Evolutionary conservation across 2,888 invertebrate genomes (phyloP), one percentile per base, ranked within the genome.

Genomic region (Tanytarsus gracilentus): DNA sequence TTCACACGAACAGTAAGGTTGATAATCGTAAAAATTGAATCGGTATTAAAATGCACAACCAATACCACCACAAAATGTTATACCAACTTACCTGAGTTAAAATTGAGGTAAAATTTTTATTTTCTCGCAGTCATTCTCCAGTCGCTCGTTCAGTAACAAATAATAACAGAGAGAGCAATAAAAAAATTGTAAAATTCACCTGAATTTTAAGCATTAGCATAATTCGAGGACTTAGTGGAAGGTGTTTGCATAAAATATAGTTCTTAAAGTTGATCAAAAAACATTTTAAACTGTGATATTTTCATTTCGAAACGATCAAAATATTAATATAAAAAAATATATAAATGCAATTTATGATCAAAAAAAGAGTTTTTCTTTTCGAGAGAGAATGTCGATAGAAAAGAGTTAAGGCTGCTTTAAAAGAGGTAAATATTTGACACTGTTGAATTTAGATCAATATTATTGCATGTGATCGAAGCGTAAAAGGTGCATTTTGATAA

Each of bases 61-160:
- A 16, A n/a, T n/a, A n/a, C n/a, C n/a, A n/a, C n/a, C 26, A 21
- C 23, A 55, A 48, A 1, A 44, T 44, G 30, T 48, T 27, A 58
- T 11, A 30, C 1, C 29, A 29, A 25, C 33, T 44, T 58, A 58
- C 58, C 58, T 58, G 58, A 26, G 53, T 27, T 7, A 40, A 33
- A 56, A 56, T 25, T 30, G 27, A 48, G 27, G 58, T 40, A 27
- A 48, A 58, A 58, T 26, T 26, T 16, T 33, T 27, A 51, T 27
- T 55, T 58, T 56, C 56, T 58, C 27, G n/a, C 48, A 58, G 58
- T 58, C 58, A 48, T 58, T 58, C 48, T 48, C 18, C 44, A 51
- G 21, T 23, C 14, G 48, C 21, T 36, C 16, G 26, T 25, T 27
- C 39, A 25, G 25, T 55, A 33, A 33, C 36, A 36, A 14, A 44